These are phyloP conservation scores for Chrysolina haemoptera DNA, from an alignment of 2,888 invertebrate species.

Conservation along the genomic window DNA sequence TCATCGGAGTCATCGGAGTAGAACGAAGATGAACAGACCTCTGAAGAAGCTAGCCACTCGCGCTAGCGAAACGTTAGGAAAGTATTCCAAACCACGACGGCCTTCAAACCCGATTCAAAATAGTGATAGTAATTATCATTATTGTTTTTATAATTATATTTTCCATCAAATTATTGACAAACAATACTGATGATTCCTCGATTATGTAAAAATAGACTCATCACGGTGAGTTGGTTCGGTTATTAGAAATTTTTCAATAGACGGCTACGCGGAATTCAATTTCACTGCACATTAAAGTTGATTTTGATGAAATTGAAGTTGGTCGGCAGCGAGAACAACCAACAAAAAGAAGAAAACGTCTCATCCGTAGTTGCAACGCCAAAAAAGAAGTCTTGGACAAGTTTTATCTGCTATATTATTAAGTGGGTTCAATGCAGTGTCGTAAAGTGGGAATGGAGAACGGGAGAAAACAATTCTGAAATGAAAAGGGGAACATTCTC, in stretches of 20 bases:
- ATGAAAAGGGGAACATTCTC: too few relatives aligned
- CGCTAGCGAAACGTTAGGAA: too few relatives aligned
- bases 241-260: conserved; percentile 35
- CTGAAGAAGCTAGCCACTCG: too few relatives aligned
- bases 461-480: background rate
- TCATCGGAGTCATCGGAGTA: too few relatives aligned
- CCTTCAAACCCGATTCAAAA: too few relatives aligned
- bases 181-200: background rate
- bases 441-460: background rate
- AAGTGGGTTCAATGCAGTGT: conserved; percentile 23
- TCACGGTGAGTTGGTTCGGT: conserved; percentile 14
- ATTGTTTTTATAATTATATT: background rate
- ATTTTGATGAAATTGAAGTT: conserved; percentile 31
- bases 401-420: conserved; percentile 29
- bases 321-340: conserved; percentile 3
- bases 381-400: conserved; percentile 8
- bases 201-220: background rate
- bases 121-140: too few relatives aligned
- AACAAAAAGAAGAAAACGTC: background rate
- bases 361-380: background rate
- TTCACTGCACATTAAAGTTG: conserved; percentile 29
- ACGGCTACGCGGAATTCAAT: conserved; percentile 34
- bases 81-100: too few relatives aligned
- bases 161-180: background rate
- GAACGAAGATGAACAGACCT: too few relatives aligned